Conservation (phyloP, 2,797 vertebrate species). For the Gadopsis marmoratus region DNA sequence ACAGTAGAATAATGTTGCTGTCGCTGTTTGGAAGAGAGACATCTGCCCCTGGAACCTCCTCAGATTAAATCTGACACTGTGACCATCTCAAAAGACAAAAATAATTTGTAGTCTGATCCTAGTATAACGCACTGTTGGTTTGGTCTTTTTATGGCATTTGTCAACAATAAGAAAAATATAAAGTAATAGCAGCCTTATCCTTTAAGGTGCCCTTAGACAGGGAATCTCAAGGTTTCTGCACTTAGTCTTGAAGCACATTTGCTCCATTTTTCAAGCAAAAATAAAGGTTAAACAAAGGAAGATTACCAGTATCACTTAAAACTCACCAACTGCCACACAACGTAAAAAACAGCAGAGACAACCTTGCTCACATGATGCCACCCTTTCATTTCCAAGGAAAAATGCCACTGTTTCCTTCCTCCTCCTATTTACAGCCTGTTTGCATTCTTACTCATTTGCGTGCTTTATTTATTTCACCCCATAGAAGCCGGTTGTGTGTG, state of each 20-base stretch:
- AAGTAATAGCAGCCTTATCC: background rate
- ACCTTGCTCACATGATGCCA: background rate
- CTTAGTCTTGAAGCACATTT: background rate
- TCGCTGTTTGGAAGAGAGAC: background rate
- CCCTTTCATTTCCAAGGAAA: constrained; percentile 39
- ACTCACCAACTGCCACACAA: background rate
- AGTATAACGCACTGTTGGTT: background rate
- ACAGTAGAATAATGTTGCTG: background rate
- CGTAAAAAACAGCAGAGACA: constrained; percentile 4
- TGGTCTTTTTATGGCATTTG: background rate
- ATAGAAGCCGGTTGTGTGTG: constrained; percentile 30
- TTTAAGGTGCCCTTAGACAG: background rate
- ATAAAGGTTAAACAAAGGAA: background rate
- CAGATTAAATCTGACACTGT: background rate
- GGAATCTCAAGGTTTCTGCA: background rate
- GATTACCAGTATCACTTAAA: background rate
- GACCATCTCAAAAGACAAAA: background rate
- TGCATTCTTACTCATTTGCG: constrained; percentile 49
- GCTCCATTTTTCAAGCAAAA: background rate
- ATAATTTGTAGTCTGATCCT: background rate
- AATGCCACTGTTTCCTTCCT: constrained; percentile 24
- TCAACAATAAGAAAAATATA: background rate
- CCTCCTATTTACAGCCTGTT: constrained; percentile 32
- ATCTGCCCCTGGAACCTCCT: background rate
- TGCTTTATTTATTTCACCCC: constrained; percentile 49